Conservation (phyloP, 2,888 invertebrate species). For the Byasa hedistus region DNA sequence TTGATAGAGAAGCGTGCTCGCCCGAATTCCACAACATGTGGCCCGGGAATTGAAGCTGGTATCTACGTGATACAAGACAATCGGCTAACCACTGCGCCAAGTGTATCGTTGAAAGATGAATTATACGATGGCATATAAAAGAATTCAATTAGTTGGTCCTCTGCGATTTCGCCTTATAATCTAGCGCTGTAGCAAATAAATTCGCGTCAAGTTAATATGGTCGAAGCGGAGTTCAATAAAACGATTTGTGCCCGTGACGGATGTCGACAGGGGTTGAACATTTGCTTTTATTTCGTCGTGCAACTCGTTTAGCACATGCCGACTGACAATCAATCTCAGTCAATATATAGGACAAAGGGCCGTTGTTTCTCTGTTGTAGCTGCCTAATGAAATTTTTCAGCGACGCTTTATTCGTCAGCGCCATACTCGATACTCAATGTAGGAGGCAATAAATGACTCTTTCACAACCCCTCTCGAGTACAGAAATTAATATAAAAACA, state of each 20-base stretch:
- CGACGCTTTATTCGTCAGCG: conserved; percentile 42
- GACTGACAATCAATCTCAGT: conserved; percentile 77
- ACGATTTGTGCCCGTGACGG: conserved; percentile 64
- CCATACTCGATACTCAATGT: conserved; percentile 24
- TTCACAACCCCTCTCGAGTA: conserved; percentile 14
- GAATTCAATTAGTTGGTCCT: too few species aligned
- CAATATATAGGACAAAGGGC: conserved; percentile 73
- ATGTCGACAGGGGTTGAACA: conserved; percentile 68
- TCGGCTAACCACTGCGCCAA: too few species aligned
- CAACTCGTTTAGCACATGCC: conserved; percentile 74
- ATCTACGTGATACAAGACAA: too few species aligned
- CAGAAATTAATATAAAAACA: conserved; percentile 18
- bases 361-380: conserved; percentile 62
- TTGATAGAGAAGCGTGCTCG: too few species aligned
- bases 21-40: too few species aligned
- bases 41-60: too few species aligned
- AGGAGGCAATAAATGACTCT: conserved; percentile 29
- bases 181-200: conserved; percentile 36
- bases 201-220: conserved; percentile 57
- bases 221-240: conserved; percentile 63
- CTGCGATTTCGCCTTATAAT: neutral
- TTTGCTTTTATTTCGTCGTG: conserved; percentile 71
- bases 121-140: too few species aligned
- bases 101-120: too few species aligned
- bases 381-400: conserved; percentile 67